These are phyloP conservation scores for Montipora efflorescens DNA, from an alignment of 64 coral and sea anemone species.

Conservation along the genomic window DNA sequence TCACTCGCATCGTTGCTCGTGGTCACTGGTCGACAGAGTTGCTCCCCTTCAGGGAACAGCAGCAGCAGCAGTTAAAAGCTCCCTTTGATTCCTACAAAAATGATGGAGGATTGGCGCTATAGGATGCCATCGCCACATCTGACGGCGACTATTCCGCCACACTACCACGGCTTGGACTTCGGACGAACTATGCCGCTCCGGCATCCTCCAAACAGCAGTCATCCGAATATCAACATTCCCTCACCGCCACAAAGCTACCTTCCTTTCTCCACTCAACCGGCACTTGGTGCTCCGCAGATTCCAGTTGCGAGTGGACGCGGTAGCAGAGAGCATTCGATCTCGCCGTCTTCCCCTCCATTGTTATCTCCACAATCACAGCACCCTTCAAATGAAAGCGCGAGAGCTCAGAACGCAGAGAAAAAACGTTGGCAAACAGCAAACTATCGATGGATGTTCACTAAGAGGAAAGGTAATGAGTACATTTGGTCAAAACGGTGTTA, in stretches of 20 bases:
- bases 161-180: slow-evolving; percentile 72
- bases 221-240: slow-evolving; percentile 24
- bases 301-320: background rate
- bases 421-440: slow-evolving; percentile 99
- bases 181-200: slow-evolving; percentile 85
- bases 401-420: slow-evolving; percentile 65
- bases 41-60: background rate
- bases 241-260: slow-evolving; percentile 19
- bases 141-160: background rate
- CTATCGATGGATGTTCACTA: slow-evolving; percentile 99
- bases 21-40: background rate
- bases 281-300: background rate
- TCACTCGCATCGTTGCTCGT: background rate
- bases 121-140: slow-evolving; percentile 72
- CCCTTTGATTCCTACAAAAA: slow-evolving; percentile 5
- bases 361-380: background rate
- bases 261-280: background rate
- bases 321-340: background rate
- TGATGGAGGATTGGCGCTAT: slow-evolving; percentile 84
- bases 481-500: background rate
- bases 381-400: background rate
- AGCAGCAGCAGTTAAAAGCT: background rate
- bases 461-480: slow-evolving; percentile 85
- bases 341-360: background rate
- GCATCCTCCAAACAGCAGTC: slow-evolving; percentile 74